Evolutionary conservation across 2,888 invertebrate genomes (phyloP), one percentile per base, ranked within the genome.

Genomic region (Agrochola circellaris): DNA sequence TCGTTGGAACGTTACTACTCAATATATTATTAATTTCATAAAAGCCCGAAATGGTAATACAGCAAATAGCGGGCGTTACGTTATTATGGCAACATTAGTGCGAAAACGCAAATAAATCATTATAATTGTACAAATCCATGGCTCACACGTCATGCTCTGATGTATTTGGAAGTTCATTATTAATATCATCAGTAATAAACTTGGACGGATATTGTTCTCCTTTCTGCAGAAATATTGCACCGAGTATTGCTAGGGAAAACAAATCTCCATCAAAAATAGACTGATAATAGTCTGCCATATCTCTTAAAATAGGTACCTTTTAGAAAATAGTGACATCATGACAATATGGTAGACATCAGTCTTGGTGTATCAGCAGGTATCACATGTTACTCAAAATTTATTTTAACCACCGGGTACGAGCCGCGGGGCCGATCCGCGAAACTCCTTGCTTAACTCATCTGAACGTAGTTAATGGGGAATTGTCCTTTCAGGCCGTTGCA

Each of bases 401-500:
- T 74, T 61, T 65, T 20, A 75, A 30, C 65, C 77, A 77, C 79
- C 73, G 70, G 77, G 73, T 38, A 62, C 58, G 51, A 77, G 75
- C 64, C 61, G 56, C 72, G 64, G 67, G 74, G 68, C 74, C 61
- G 66, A 51, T 73, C 80, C 80, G 65, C 74, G 66, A 64, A 77
- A 81, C 69, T 84, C 82, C 79, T 85, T 81, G 80, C 76, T 87
- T 93, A 95, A 92, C 93, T 93, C 91, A 96, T 94, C 93, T 98
- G 97, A 79, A 98, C 98, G 93, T 98, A 98, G 95, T 98, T 98
- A 48, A 97, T 97, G 74, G 98, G 98, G 94, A 98, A 98, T 92
- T 98, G 98, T 84, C 98, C 98, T 91, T 95, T 97, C 82, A 95
- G 94, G 54, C 97, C 97, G 79, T 97, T 96, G 85, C 97, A 97